phyloP scores from a whole-genome alignment of 1,140 invertebrate species.

The Drosophila arizonae region DNA sequence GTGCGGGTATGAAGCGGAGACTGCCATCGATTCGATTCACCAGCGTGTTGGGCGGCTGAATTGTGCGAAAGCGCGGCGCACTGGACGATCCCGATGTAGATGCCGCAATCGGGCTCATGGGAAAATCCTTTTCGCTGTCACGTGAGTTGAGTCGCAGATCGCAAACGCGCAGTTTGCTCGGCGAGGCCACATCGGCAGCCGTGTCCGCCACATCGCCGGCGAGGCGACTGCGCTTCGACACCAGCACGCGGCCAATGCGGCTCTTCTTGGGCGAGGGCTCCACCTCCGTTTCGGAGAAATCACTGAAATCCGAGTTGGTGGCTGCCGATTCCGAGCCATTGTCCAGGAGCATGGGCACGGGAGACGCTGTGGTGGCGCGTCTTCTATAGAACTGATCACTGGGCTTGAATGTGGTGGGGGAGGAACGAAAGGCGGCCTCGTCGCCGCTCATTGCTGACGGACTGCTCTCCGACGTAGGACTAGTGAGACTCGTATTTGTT shows the following conservation, averaged over 20 bases:
- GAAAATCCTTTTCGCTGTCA: slow-evolving; percentile 84
- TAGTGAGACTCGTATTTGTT: slow-evolving; percentile 82
- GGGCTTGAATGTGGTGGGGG: slow-evolving; percentile 74
- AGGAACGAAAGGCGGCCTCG: slow-evolving; percentile 73
- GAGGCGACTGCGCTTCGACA: slow-evolving; percentile 64
- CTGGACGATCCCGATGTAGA: slow-evolving; percentile 46
- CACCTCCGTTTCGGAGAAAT: slow-evolving; percentile 86
- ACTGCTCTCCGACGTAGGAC: slow-evolving; percentile 55
- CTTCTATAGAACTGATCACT: slow-evolving; percentile 79
- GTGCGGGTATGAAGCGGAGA: slow-evolving; percentile 59
- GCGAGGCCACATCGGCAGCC: slow-evolving; percentile 84
- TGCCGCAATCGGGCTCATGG: slow-evolving; percentile 62
- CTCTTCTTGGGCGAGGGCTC: slow-evolving; percentile 89
- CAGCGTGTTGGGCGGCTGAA: slow-evolving; percentile 72
- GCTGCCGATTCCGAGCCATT: slow-evolving; percentile 84
- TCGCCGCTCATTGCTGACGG: slow-evolving; percentile 46
- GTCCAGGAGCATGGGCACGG: slow-evolving; percentile 84
- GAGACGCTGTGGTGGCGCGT: slow-evolving; percentile 82
- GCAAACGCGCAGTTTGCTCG: slow-evolving; percentile 86
- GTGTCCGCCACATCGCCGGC: slow-evolving; percentile 65
- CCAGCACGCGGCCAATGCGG: slow-evolving; percentile 83
- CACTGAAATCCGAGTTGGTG: slow-evolving; percentile 84
- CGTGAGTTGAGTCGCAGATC: slow-evolving; percentile 85
- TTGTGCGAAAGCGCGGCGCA: slow-evolving; percentile 63
- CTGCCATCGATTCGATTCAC: slow-evolving; percentile 67